Base-by-base conservation (phyloP, 1,140 invertebrate genomes). In the Musca vetustissima region DNA sequence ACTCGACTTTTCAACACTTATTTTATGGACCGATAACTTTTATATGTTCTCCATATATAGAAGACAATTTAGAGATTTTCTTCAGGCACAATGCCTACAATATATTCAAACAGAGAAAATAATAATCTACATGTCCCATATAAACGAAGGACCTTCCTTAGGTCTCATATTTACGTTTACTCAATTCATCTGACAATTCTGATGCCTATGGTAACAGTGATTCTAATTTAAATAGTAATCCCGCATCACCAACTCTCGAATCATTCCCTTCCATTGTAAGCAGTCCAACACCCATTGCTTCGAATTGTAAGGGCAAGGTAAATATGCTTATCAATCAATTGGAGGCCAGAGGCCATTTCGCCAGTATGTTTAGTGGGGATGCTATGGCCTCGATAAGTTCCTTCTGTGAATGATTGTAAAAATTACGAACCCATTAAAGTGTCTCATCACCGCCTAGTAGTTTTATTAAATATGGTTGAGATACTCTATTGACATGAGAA, bases 311-410 rank as follows among this genome's bases (percentile, higher is more conserved):
- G 66, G 78, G 76, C 69, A 82, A 82, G 65, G 80, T 82, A 7
- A 80, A 82, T 73, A 80, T 80, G 80, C 82, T 82, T 24, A 80
- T 82, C 69, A 82, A 82, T 74, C 78, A 82, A 61, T 78, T 81
- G 25, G 80, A 82, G 71, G 76, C 73, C 53, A 82, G 78, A 61
- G 77, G 78, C n/a, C 72, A 80, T 24, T 61, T 81, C 64, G 77
- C 79, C 7, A 19, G n/a, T 9, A 61, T 61, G 57, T 61, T 61
- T 61, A 61, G 28, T 19, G 77, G 72, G 67, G 79, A 78, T 70
- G 79, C 76, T 1, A 59, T 77, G n/a, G 75, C 79, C 24, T 78
- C 76, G 11, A 71, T 81, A 11, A 81, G 76, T 28, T 78, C 78
- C 52, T 78, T 80, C 64, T 80, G 76, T 64, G 78, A 81, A 72